Base-by-base conservation (phyloP, 2,797 vertebrate species). In the Eulemur mongoz region DNA sequence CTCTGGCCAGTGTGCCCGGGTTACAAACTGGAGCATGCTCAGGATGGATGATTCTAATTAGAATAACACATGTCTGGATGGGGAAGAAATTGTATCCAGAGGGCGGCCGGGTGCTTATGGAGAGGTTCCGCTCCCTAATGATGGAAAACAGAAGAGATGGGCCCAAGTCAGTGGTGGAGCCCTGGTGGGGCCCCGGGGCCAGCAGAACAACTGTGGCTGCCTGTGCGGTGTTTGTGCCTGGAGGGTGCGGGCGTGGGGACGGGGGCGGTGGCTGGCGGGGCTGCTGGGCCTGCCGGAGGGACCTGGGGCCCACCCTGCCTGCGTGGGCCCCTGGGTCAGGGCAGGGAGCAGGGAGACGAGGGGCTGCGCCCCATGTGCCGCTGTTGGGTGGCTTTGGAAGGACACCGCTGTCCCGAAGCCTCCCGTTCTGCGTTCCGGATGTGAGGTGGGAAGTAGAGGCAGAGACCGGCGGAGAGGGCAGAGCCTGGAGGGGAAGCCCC, bases 1-100 rank as follows among this genome's bases (percentile, higher is more conserved):
- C 78, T 82, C 35, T 0, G 0, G 63, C 30, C 11, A 0, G 0
- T 3, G 14, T 59, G 57, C 8, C 18, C 0, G 5, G 67, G 75
- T 38, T 43, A 38, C 18, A 63, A 57, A 11, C 30, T 1, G 40
- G 13, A 27, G 48, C 25, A 0, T 0, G 4, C 27, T 27, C 69
- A 30, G 73, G 80, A 57, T 23, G 6, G 67, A 48, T 76, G 38
- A 48, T 75, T 73, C 70, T 35, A n/a, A 76, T 84, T 61, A 69
- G 90, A 79, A 35, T 0, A 5, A 40, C 9, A 0, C 0, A 6
- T 1, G 87, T 82, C 38, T 7, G 25, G 5, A 15, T 13, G 3
- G 73, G 69, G 91, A 70, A 54, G 40, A 52, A 27, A 17, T 10
- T 15, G 73, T 43, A 25, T 14, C 57, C 38, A 48, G 73, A 70